Evolutionary conservation across 2,888 invertebrate species (phyloP).

Genomic region (Pasiphila rectangulata): DNA sequence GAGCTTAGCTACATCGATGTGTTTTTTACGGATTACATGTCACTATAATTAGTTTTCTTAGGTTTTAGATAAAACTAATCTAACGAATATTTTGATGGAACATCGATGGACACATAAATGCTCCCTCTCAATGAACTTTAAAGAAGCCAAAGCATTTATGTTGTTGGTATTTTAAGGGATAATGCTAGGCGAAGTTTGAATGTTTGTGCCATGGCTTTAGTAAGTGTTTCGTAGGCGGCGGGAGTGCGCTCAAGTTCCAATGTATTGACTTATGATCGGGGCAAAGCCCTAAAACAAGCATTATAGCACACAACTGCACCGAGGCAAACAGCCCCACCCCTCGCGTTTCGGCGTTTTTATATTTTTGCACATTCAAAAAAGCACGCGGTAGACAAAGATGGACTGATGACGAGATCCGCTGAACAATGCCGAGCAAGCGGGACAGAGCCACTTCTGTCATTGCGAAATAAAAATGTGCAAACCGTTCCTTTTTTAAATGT

Average conservation of each 20-base stretch:
- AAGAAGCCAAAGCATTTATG: too few species aligned
- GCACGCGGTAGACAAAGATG: constrained; percentile 76
- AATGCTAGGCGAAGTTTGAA: constrained; percentile 18
- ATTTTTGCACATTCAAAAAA: constrained; percentile 80
- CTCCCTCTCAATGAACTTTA: too few species aligned
- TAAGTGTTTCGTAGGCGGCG: constrained; percentile 34
- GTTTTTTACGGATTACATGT: too few species aligned
- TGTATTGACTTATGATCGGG: constrained; percentile 78
- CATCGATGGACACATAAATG: too few species aligned
- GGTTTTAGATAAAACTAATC: too few species aligned
- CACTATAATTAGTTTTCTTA: too few species aligned
- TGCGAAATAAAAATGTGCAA: constrained; percentile 79
- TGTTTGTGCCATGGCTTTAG: constrained; percentile 38
- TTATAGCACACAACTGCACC: constrained; percentile 72
- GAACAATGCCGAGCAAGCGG: constrained; percentile 73
- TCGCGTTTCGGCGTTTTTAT: constrained; percentile 77
- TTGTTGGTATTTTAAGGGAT: constrained; percentile 1
- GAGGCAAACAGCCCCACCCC: constrained; percentile 57
- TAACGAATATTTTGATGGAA: too few species aligned
- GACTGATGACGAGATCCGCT: constrained; percentile 72
- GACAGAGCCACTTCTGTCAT: constrained; percentile 72
- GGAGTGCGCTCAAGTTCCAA: constrained; percentile 39
- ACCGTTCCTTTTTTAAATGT: constrained; percentile 76
- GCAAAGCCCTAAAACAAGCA: constrained; percentile 76
- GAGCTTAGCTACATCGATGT: too few species aligned